Evolutionary conservation across 1,140 invertebrate species (phyloP).

Genomic region (Lithobius niger): DNA sequence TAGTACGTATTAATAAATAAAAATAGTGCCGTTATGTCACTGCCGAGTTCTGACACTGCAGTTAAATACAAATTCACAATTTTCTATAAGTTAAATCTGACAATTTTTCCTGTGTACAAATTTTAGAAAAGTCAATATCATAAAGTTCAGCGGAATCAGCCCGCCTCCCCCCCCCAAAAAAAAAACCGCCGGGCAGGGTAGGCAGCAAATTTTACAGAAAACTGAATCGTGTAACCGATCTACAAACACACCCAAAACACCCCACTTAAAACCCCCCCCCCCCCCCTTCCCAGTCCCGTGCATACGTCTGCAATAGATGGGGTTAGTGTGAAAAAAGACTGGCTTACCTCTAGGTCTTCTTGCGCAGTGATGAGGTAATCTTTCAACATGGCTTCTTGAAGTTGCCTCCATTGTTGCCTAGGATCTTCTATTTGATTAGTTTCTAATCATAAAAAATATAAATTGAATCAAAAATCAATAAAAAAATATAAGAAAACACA

Average conservation of each 20-base stretch:
- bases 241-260: conserved; percentile 6
- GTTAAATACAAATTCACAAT: too few relatives aligned
- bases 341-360: conserved; percentile 71
- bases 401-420: conserved; percentile 81
- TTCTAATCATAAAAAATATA: conserved; percentile 43
- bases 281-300: conserved; percentile 28
- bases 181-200: too few relatives aligned
- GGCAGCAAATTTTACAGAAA: too few relatives aligned
- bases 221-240: conserved; percentile 6
- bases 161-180: too few relatives aligned
- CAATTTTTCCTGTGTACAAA: too few relatives aligned
- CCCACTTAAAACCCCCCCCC: too few relatives aligned
- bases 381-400: conserved; percentile 90
- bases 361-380: conserved; percentile 90
- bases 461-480: conserved; percentile 4
- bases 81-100: too few relatives aligned
- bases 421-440: conserved; percentile 92
- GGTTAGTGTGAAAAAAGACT: conserved; percentile 23
- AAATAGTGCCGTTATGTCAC: too few relatives aligned
- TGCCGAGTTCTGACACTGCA: too few relatives aligned
- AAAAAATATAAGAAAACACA: background rate
- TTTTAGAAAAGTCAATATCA: too few relatives aligned
- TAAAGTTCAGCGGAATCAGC: too few relatives aligned
- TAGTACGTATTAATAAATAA: too few relatives aligned
- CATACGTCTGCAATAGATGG: background rate